Conservation (phyloP, 1,140 invertebrate genomes). For the Musca vetustissima region DNA sequence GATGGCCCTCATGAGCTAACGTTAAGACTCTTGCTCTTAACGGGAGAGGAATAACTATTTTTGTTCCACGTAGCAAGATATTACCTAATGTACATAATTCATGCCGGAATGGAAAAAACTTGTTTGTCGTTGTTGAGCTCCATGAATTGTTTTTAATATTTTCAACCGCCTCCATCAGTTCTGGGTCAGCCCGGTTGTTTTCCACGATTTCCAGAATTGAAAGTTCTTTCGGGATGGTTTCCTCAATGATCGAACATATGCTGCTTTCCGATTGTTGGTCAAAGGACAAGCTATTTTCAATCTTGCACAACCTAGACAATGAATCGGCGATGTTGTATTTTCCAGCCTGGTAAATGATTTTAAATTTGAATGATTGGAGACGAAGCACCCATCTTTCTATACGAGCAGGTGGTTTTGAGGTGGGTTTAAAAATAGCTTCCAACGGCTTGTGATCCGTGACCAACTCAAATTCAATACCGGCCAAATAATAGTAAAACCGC, state of each 20-base stretch:
- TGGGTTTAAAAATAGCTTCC: too few species aligned
- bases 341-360: conserved; percentile 1
- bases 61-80: too few species aligned
- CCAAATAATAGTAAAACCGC: conserved; percentile 43
- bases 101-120: background rate
- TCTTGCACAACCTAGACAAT: too few species aligned
- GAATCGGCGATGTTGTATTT: conserved; percentile 18
- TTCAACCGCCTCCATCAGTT: conserved; percentile 27
- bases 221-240: too few species aligned
- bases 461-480: conserved; percentile 35
- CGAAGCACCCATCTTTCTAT: too few species aligned
- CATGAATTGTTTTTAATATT: background rate
- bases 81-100: conserved; percentile 10
- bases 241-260: conserved; percentile 26
- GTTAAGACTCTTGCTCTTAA: too few species aligned
- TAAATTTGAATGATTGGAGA: too few species aligned
- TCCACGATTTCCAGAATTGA: conserved; percentile 28
- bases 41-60: too few species aligned
- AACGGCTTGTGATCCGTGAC: too few species aligned
- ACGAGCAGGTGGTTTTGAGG: too few species aligned
- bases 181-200: too few species aligned
- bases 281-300: background rate
- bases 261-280: conserved; percentile 11
- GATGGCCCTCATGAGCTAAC: too few species aligned
- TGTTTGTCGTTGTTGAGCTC: background rate